Evolutionary conservation across 2,797 vertebrate genomes (phyloP).

Genomic region (Eleutherodactylus coqui): DNA sequence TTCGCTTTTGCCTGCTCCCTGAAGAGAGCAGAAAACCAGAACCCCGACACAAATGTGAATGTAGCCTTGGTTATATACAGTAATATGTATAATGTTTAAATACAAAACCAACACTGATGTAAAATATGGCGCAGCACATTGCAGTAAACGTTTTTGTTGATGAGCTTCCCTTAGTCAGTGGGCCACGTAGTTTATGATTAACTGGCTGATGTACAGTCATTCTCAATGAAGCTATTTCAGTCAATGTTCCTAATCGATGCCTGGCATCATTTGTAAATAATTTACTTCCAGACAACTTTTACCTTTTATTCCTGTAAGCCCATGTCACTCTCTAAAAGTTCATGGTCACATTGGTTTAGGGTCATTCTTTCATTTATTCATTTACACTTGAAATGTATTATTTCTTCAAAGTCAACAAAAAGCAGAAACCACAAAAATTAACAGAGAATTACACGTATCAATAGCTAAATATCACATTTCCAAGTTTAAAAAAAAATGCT

Average conservation of each 20-base stretch:
- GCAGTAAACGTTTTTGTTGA: neutral
- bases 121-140: neutral
- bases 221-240: slow-evolving; percentile 38
- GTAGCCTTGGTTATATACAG: no score
- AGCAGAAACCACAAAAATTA: no score
- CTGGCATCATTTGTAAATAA: slow-evolving; percentile 42
- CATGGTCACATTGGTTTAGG: slow-evolving; percentile 4
- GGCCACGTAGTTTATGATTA: slow-evolving; percentile 39
- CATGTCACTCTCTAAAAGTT: neutral
- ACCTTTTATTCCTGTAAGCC: slow-evolving; percentile 17
- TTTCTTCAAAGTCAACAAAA: no score
- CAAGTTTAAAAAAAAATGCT: no score
- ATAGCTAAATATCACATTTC: no score
- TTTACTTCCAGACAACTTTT: slow-evolving; percentile 48
- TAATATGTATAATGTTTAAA: neutral
- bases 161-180: neutral
- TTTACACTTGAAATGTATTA: no score
- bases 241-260: slow-evolving; percentile 38
- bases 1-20: no score
- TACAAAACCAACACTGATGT: neutral
- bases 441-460: no score
- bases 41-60: no score
- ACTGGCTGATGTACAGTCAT: slow-evolving; percentile 1
- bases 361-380: no score
- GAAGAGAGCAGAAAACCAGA: no score